A percentile compares a stretch with the other conserved stretches of the same genome.
phyloP scores from a whole-genome alignment of 2,797 vertebrate species.

The Diceros bicornis region DNA sequence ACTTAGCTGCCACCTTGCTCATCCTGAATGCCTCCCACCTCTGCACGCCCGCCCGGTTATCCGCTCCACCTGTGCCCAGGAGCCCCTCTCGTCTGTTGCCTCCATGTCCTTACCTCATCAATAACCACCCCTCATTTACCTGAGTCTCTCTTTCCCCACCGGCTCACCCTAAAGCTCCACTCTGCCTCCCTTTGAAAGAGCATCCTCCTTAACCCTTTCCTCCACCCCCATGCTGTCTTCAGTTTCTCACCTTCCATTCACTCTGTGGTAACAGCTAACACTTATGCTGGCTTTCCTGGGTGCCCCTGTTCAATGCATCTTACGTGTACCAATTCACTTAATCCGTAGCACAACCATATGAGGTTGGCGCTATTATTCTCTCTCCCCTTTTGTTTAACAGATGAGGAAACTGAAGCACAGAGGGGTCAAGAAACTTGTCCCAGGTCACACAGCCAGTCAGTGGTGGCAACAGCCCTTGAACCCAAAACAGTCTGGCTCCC shows the following conservation, averaged over 20 bases:
- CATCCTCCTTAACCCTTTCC: not conserved
- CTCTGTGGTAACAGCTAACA: not conserved
- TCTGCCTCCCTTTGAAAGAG: not conserved
- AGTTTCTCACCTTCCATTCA: not conserved
- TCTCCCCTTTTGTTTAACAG: not conserved
- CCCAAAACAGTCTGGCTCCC: not conserved
- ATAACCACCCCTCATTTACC: not conserved
- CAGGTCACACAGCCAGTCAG: not conserved
- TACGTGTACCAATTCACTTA: not conserved
- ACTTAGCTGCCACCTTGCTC: slow-evolving; percentile 72
- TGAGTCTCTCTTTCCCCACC: too few species aligned
- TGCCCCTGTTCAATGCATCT: not conserved
- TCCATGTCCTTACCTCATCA: not conserved
- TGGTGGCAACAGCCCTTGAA: not conserved
- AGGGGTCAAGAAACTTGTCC: not conserved
- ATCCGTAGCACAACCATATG: not conserved
- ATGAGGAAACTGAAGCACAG: not conserved
- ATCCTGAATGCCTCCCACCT: not conserved
- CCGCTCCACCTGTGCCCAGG: slow-evolving; percentile 37
- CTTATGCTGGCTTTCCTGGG: not conserved
- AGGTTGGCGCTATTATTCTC: not conserved
- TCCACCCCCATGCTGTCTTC: fast-evolving
- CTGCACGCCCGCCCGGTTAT: not conserved
- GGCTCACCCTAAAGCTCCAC: not conserved
- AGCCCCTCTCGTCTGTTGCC: not conserved